Conservation (phyloP, 2,888 invertebrate genomes). For the Machimus rusticus region DNA sequence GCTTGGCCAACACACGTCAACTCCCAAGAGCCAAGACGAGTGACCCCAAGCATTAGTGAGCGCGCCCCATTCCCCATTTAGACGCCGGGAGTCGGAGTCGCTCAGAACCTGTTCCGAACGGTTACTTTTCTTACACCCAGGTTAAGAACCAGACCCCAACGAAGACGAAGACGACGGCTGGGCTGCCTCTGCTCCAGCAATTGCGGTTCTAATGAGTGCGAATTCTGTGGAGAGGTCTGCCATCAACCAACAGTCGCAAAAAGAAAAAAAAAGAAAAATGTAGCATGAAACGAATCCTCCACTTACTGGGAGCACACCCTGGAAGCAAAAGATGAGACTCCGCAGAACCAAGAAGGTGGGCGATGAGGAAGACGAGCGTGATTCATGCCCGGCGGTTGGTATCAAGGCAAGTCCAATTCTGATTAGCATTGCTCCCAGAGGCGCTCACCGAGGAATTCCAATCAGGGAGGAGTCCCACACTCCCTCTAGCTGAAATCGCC, state of each 20-base stretch:
- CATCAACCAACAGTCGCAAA: not conserved
- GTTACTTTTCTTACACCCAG: not conserved
- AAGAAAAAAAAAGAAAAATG: not conserved
- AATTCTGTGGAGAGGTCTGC: not conserved
- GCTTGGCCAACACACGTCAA: not conserved
- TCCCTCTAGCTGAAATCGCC: not conserved
- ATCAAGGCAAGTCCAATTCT: not conserved
- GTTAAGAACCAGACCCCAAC: not conserved
- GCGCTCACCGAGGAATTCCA: not conserved
- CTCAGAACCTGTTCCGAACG: constrained; percentile 16
- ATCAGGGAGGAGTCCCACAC: not conserved
- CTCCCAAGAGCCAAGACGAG: not conserved
- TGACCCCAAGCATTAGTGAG: constrained; percentile 24
- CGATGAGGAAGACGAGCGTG: not conserved
- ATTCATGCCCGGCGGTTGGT: not conserved
- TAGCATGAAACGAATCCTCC: not conserved
- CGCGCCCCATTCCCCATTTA: constrained; percentile 34
- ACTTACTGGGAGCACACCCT: not conserved
- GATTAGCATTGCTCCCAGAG: not conserved
- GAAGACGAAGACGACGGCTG: not conserved
- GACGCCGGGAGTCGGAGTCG: not conserved
- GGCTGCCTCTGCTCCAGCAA: not conserved
- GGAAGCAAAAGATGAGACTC: not conserved
- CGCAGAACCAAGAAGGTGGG: not conserved
- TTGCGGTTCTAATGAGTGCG: not conserved